Evolutionary conservation across 1,140 invertebrate genomes (phyloP).

Genomic region (Pogonus chalceus): DNA sequence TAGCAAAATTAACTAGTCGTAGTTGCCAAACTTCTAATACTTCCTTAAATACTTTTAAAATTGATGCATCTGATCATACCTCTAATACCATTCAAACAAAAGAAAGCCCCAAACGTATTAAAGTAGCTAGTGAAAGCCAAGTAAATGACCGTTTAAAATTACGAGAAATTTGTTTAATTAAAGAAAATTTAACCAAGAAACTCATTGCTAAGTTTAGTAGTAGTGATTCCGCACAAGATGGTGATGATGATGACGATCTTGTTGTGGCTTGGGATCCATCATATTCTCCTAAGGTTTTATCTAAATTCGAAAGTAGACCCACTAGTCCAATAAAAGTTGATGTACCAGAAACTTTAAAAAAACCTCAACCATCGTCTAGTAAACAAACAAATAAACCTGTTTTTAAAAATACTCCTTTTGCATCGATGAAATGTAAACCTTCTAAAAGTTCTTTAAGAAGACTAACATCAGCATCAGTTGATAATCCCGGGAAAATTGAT

Average conservation of each 20-base stretch:
- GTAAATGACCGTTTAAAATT: constrained; percentile 17
- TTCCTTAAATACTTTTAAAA: neutral
- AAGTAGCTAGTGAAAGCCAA: neutral
- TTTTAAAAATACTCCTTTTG: neutral
- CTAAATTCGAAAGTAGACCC: neutral
- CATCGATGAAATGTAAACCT: constrained; percentile 17
- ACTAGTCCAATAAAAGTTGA: too few relatives aligned
- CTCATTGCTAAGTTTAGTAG: constrained; percentile 24
- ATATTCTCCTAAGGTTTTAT: constrained; percentile 9
- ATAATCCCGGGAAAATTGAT: constrained; percentile 22
- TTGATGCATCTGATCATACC: constrained; percentile 13
- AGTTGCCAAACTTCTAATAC: constrained; percentile 3
- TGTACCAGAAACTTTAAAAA: neutral
- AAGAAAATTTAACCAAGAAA: constrained; percentile 24
- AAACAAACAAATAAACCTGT: constrained; percentile 6
- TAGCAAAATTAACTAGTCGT: constrained; percentile 6
- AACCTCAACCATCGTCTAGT: constrained; percentile 3
- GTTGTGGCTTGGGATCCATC: constrained; percentile 26
- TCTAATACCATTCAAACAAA: constrained; percentile 13
- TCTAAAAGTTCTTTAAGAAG: constrained; percentile 22
- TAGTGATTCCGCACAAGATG: constrained; percentile 17
- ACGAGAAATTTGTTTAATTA: constrained; percentile 29
- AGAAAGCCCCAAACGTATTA: constrained; percentile 10
- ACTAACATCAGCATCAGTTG: constrained; percentile 17
- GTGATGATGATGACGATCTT: constrained; percentile 21